A percentile compares a stretch with the other conserved stretches of the same genome.
These are phyloP conservation scores for Hypomesus transpacificus DNA, from an alignment of 2,113 vertebrate genomes.

Conservation along the genomic window DNA sequence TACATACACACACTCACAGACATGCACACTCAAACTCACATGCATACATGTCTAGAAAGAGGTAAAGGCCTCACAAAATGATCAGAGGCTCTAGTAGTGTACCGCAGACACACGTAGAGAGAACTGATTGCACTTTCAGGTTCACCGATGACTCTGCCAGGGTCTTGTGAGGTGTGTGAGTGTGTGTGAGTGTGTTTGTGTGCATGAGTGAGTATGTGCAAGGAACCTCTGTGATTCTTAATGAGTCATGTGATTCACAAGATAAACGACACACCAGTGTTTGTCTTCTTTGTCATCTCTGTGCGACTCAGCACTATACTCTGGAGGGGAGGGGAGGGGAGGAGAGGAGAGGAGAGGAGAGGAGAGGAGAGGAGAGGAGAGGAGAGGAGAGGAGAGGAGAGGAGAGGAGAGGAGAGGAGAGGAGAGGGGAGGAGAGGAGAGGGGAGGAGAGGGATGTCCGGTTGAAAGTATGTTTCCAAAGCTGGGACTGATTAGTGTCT, in stretches of 20 bases:
- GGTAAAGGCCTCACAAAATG: conserved; percentile 1
- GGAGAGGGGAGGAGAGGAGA: conserved; percentile 51
- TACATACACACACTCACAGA: not conserved
- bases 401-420: conserved; percentile 26
- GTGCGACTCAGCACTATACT: not conserved
- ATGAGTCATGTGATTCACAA: conserved; percentile 39
- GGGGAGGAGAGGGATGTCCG: conserved; percentile 54
- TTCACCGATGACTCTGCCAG: not conserved
- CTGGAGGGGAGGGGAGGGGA: not conserved
- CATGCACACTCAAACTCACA: not conserved
- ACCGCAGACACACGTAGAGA: not conserved
- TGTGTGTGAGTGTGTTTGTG: not conserved
- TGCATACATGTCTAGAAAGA: not conserved
- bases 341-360: conserved; percentile 19
- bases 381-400: conserved; percentile 29
- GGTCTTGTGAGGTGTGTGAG: not conserved
- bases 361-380: conserved; percentile 19
- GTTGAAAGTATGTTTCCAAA: conserved; percentile 54
- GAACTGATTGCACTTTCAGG: not conserved
- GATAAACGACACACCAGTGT: conserved; percentile 13
- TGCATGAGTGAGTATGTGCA: conserved; percentile 23
- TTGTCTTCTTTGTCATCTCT: conserved; percentile 7
- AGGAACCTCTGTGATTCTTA: conserved; percentile 26
- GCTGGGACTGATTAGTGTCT: conserved; percentile 66
- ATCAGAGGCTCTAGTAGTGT: not conserved